phyloP scores from a whole-genome alignment of 2,797 vertebrate species.

The Synanceia verrucosa region DNA sequence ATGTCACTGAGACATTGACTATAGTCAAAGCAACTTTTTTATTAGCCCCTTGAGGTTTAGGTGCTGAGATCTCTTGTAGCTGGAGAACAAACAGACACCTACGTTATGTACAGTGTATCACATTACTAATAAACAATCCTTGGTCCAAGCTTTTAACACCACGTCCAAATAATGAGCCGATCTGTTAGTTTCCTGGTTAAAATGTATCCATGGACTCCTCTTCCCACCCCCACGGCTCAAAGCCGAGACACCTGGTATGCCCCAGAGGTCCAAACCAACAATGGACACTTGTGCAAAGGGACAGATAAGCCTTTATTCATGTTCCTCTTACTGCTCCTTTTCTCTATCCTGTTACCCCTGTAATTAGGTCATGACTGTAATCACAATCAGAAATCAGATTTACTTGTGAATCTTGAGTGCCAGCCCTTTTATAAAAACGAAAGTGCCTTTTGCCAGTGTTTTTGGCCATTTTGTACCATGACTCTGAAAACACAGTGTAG shows the following conservation, averaged over 20 bases:
- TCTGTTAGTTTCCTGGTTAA: slow-evolving; percentile 71
- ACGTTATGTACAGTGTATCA: not conserved
- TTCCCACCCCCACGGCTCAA: slow-evolving; percentile 54
- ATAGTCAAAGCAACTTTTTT: slow-evolving; percentile 74
- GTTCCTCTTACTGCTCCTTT: slow-evolving; percentile 47
- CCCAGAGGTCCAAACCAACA: slow-evolving; percentile 74
- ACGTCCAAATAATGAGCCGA: slow-evolving; percentile 37
- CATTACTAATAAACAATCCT: slow-evolving; percentile 15
- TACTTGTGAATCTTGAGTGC: too few species aligned
- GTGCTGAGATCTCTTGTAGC: slow-evolving; percentile 35
- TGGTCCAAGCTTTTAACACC: slow-evolving; percentile 4
- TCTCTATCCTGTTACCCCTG: slow-evolving; percentile 13
- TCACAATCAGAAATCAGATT: too few species aligned
- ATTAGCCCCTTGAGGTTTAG: slow-evolving; percentile 35
- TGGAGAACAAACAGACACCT: not conserved
- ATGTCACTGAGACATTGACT: slow-evolving; percentile 57
- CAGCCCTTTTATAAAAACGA: too few species aligned
- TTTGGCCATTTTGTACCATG: too few species aligned
- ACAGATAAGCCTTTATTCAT: slow-evolving; percentile 73
- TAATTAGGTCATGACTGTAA: slow-evolving; percentile 34
- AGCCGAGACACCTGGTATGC: slow-evolving; percentile 78
- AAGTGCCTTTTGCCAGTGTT: too few species aligned
- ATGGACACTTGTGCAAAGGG: slow-evolving; percentile 75
- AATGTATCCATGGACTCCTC: slow-evolving; percentile 63
- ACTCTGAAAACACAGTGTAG: too few species aligned